Percentiles rank a stretch among this genome's conserved stretches.
phyloP scores from a whole-genome alignment of 1,140 invertebrate genomes.

The Acyrthosiphon pisum region DNA sequence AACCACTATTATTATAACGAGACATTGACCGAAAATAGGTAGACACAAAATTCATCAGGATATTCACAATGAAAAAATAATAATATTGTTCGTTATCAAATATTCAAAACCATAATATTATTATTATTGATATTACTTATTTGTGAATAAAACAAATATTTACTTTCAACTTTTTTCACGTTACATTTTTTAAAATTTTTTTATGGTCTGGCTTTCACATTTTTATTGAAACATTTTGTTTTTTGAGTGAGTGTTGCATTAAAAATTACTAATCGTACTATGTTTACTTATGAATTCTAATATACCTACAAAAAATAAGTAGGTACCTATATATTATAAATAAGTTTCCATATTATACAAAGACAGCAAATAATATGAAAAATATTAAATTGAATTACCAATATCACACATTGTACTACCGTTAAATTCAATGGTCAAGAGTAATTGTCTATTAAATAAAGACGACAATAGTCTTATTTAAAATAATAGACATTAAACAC shows the following conservation, averaged over 20 bases:
- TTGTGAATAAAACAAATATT: neutral
- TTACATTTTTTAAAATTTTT: too few species aligned
- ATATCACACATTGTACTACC: neutral
- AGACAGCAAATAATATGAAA: too few species aligned
- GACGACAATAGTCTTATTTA: neutral
- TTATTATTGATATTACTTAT: neutral
- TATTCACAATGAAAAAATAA: neutral
- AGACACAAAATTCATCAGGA: neutral
- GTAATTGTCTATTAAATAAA: neutral
- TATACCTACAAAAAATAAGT: too few species aligned
- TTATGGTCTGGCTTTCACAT: too few species aligned
- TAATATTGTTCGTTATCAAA: neutral
- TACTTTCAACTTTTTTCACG: too few species aligned
- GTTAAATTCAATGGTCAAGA: neutral
- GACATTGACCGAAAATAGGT: neutral
- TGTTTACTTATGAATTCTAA: too few species aligned
- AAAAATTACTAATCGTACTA: too few species aligned
- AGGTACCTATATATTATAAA: too few species aligned
- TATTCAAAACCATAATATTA: slow-evolving; percentile 8
- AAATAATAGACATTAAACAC: neutral
- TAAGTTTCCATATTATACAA: too few species aligned
- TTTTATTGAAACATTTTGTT: too few species aligned
- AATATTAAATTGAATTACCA: too few species aligned
- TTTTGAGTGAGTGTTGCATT: too few species aligned
- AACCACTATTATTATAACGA: neutral